phyloP scores from a whole-genome alignment of 2,113 vertebrate genomes.

The Mustelus asterias region DNA sequence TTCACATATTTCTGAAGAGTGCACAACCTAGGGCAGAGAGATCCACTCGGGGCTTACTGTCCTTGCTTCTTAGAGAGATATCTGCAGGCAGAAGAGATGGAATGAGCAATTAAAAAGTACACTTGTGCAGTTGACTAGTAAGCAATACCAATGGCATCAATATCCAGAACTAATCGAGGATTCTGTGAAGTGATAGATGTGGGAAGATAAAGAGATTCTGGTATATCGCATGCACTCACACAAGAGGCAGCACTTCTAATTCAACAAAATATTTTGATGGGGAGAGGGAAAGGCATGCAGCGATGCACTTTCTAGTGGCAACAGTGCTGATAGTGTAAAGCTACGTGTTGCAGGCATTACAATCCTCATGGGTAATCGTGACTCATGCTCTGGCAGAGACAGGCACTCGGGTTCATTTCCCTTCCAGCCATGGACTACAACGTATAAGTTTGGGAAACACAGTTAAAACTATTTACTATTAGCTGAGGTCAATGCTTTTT shows the following conservation, averaged over 20 bases:
- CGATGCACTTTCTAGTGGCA: not conserved
- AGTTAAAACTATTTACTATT: not conserved
- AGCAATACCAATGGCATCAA: not conserved
- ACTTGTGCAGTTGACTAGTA: not conserved
- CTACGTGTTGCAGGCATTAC: not conserved
- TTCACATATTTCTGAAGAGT: slow-evolving; percentile 51
- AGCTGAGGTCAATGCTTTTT: not conserved
- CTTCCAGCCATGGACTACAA: not conserved
- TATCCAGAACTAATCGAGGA: not conserved
- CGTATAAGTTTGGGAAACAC: not conserved
- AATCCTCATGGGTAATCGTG: not conserved
- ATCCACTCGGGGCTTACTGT: slow-evolving; percentile 60
- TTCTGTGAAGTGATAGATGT: not conserved
- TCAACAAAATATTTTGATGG: not conserved
- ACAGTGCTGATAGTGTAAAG: not conserved
- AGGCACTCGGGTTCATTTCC: not conserved
- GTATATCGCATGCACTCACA: not conserved
- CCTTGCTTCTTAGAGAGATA: slow-evolving; percentile 94
- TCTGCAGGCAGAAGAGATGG: slow-evolving; percentile 61
- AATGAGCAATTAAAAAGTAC: slow-evolving; percentile 30
- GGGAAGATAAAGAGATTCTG: not conserved
- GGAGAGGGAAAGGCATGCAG: not conserved
- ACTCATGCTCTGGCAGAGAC: not conserved
- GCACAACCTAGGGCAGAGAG: slow-evolving; percentile 52
- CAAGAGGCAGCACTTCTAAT: not conserved